Percentiles rank a stretch among this genome's conserved stretches.
phyloP scores from a whole-genome alignment of 2,113 vertebrate genomes.

The Hoplias malabaricus region DNA sequence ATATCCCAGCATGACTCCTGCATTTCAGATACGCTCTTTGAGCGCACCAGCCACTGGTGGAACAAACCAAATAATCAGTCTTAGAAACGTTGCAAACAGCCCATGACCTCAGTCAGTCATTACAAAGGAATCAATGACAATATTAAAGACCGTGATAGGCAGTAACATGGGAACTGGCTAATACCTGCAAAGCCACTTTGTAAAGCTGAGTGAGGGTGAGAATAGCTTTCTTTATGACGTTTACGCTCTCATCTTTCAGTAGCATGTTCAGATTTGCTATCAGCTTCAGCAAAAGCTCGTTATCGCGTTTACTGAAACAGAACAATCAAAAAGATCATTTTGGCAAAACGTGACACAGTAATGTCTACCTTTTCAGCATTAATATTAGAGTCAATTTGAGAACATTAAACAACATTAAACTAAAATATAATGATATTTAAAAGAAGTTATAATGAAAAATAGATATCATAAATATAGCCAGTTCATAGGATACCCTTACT shows the following conservation, averaged over 20 bases:
- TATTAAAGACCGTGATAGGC: not conserved
- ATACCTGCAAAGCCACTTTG: conserved; percentile 89
- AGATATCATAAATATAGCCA: too few species aligned
- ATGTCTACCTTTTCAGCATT: too few species aligned
- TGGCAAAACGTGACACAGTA: too few species aligned
- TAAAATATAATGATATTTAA: too few species aligned
- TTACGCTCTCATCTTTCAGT: conserved; percentile 89
- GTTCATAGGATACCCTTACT: too few species aligned
- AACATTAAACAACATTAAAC: too few species aligned
- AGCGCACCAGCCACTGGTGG: conserved; percentile 86
- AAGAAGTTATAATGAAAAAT: too few species aligned
- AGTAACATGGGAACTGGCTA: not conserved
- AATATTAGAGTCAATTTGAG: too few species aligned
- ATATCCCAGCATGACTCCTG: conserved; percentile 95
- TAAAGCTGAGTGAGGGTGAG: conserved; percentile 93
- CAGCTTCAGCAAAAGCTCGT: conserved; percentile 86
- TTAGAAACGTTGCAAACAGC: not conserved
- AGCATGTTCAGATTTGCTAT: conserved; percentile 94
- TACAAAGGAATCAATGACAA: not conserved
- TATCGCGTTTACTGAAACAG: conserved; percentile 85
- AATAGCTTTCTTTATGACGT: conserved; percentile 93
- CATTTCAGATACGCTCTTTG: conserved; percentile 79
- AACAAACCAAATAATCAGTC: not conserved
- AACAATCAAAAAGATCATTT: not conserved
- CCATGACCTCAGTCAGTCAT: not conserved